Evolutionary conservation across 1,140 invertebrate species (phyloP).

Genomic region (Pemphigus obesinymphae): DNA sequence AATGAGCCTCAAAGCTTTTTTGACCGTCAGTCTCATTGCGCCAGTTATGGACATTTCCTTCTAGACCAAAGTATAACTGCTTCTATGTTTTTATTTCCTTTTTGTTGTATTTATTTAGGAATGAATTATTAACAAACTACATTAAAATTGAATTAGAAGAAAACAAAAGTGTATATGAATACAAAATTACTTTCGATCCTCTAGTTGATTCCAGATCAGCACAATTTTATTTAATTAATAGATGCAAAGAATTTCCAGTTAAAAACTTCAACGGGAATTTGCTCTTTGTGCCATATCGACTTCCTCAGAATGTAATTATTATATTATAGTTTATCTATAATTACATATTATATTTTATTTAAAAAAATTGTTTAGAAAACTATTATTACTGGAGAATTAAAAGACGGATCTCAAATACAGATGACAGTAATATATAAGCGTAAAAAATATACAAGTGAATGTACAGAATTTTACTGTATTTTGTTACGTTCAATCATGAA

Average conservation of each 20-base stretch:
- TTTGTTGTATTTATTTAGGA: no score
- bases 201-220: slow-evolving; percentile 65
- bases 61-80: no score
- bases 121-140: slow-evolving; percentile 58
- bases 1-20: no score
- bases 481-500: slow-evolving; percentile 76
- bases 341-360: neutral
- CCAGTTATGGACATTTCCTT: no score
- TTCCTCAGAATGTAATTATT: slow-evolving; percentile 53
- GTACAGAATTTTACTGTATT: slow-evolving; percentile 80
- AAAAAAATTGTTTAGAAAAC: neutral
- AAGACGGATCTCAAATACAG: neutral
- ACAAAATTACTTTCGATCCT: slow-evolving; percentile 70
- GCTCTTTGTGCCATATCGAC: slow-evolving; percentile 57
- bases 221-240: slow-evolving; percentile 64
- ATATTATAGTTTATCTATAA: neutral
- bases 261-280: slow-evolving; percentile 60
- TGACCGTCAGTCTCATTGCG: no score
- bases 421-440: slow-evolving; percentile 61
- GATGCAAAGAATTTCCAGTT: slow-evolving; percentile 53
- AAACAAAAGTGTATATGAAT: slow-evolving; percentile 69
- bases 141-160: slow-evolving; percentile 59
- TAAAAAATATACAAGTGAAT: slow-evolving; percentile 60
- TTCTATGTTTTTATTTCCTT: no score
- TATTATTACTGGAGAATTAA: neutral